Evolutionary conservation across 2,888 invertebrate species (phyloP), one percentile per base, ranked within the genome.

Genomic region (Catocala fraxini): DNA sequence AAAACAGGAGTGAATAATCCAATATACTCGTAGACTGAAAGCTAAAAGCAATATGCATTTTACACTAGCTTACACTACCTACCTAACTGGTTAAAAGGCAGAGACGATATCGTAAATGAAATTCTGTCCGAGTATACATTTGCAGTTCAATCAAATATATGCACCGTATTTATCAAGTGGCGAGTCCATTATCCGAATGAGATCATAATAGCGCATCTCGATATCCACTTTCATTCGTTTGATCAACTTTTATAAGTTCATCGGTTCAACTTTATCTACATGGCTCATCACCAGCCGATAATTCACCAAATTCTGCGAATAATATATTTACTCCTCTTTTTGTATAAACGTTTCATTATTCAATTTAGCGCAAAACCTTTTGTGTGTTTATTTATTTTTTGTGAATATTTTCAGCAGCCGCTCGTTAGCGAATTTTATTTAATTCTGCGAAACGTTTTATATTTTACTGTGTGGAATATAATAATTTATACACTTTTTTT

Each of bases 111-210:
- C 13, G 35, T 35, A 34, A 11, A 46, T 54, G 11, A 46, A 54
- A 9, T 54, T 54, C 0, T 1, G 33, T 34, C 48, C n/a, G n/a
- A 41, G 25, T 43, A 13, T 51, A 51, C 33, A 62, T 69, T 69
- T 57, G 47, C 56, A 59, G 42, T 10, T 61, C 67, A 62, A 59
- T 67, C 59, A 11, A 47, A 49, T 6, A 46, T 63, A 46, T 68
- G 51, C 45, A 62, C 47, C 45, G 61, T 59, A 67, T 51, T 52
- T 51, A 56, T 45, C 6, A 13, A 41, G 53, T 25, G 15, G 13
- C 41, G 25, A 13, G 25, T 47, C 64, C 71, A 71, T 69, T 72
- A 69, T 59, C 11, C 33, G 54, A 59, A 71, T 69, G 66, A 72
- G 64, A 58, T 66, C 59, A 62, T 58, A 59, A 57, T 62, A 48